phyloP scores from a whole-genome alignment of 2,113 vertebrate genomes.

The Scomber colias region DNA sequence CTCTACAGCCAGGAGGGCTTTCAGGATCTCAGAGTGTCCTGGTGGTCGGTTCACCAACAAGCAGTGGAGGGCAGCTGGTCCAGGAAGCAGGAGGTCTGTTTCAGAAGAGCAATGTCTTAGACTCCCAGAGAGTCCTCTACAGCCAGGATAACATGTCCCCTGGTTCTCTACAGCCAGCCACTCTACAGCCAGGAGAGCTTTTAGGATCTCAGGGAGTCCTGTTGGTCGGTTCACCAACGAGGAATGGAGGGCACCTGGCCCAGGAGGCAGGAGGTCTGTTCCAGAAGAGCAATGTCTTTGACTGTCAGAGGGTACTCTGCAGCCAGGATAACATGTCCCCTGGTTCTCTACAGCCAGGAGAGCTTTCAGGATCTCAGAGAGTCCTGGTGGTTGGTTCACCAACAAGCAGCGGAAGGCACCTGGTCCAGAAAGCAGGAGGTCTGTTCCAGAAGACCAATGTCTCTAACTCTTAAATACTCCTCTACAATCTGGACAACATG shows the following conservation, averaged over 20 bases:
- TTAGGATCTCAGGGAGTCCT: constrained; percentile 66
- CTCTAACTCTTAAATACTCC: constrained; percentile 46
- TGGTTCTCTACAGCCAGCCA: not conserved
- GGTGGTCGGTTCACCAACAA: constrained; percentile 52
- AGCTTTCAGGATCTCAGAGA: constrained; percentile 58
- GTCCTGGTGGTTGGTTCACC: constrained; percentile 61
- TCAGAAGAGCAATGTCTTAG: constrained; percentile 34
- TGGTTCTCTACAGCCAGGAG: not conserved
- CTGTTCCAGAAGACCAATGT: constrained; percentile 23
- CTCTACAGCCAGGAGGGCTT: constrained; percentile 40
- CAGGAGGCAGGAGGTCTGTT: constrained; percentile 39
- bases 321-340: constrained; percentile 12
- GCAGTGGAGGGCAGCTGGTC: constrained; percentile 25
- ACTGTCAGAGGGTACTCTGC: constrained; percentile 40
- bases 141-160: constrained; percentile 16
- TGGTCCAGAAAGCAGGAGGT: constrained; percentile 38
- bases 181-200: constrained; percentile 40
- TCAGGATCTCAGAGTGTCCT: constrained; percentile 67
- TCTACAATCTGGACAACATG: constrained; percentile 37
- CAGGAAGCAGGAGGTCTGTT: constrained; percentile 39
- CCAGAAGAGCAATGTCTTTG: constrained; percentile 34
- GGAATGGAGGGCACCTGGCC: constrained; percentile 23
- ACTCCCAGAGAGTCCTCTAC: constrained; percentile 41
- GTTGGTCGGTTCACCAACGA: constrained; percentile 52
- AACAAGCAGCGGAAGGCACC: constrained; percentile 25